Base-by-base conservation (phyloP, 2,888 invertebrate genomes). In the Sarcophaga subvicina region DNA sequence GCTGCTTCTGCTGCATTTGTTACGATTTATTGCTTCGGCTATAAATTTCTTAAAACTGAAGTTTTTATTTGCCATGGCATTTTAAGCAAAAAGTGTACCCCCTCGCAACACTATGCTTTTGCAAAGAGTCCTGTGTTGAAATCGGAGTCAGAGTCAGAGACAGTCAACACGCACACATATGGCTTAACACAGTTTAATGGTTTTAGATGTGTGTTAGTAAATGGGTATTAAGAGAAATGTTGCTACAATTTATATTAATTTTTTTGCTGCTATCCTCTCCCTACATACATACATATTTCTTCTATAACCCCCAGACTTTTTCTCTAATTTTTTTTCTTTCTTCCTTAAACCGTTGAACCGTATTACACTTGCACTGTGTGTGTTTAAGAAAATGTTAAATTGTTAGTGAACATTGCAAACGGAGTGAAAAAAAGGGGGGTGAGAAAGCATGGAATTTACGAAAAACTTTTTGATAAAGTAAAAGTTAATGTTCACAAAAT, bases 21-120 rank as follows among this genome's bases (percentile, higher is more conserved):
- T 22, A 88, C 88, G 90, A 91, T 91, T 91, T 91, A 91, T 92
- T 90, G 90, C 91, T 89, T 89, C 90, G 90, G 90, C 91, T 91
- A 91, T 91, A 92, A 91, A 89, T 91, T 54, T 91, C 91, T 91
- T 90, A 83, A 86, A 86, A 87, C 83, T 85, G 87, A 89, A 89
- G 80, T 87, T 86, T 86, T 86, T 86, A 86, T 86, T 82, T 80
- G 81, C 72, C 83, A 73, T 67, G 83, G 69, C 79, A 62, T 81
- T 78, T 72, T 72, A 73, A 72, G 59, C 54, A 60, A 71, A 77
- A 66, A 54, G 14, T 54, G 14, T 54, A 54, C 12, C 12, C 12
- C 12, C 12, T 14, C 14, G 17, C 12, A 3, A 14, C 54, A 3
- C 17, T 17, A 4, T 54, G 54, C 17, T 14, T 14, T 49, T 11